phyloP scores from a whole-genome alignment of 2,113 vertebrate genomes.

The Erythrocebus patas region DNA sequence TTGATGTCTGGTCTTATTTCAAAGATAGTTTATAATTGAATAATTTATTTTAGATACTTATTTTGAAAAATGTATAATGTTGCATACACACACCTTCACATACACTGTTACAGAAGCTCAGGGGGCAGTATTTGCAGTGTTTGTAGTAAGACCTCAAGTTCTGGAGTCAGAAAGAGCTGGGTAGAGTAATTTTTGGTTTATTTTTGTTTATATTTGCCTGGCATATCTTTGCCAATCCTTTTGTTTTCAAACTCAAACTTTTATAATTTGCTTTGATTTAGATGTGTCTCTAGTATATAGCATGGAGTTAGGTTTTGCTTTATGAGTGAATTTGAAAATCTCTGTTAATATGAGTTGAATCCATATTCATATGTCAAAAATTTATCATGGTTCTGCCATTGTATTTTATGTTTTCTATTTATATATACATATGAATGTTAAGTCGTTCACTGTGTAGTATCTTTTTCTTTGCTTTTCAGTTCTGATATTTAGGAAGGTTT shows the following conservation, averaged over 20 bases:
- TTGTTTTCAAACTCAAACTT: not conserved
- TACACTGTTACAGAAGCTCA: not conserved
- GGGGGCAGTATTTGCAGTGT: not conserved
- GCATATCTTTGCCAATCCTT: not conserved
- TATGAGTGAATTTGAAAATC: not conserved
- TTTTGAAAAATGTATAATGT: not conserved
- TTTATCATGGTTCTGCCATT: not conserved
- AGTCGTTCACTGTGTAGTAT: not conserved
- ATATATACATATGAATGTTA: not conserved
- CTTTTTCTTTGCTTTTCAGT: constrained; percentile 21
- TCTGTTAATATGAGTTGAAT: not conserved
- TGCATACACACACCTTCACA: not conserved
- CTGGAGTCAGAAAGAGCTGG: not conserved
- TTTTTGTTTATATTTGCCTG: not conserved
- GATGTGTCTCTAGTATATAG: not conserved
- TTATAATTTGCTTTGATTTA: constrained; percentile 5
- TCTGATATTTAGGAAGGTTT: constrained; percentile 37
- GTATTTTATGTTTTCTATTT: not conserved
- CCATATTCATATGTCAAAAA: not conserved
- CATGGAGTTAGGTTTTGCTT: constrained; percentile 14
- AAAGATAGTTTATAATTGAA: not conserved
- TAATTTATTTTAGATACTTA: not conserved
- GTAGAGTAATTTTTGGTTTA: not conserved
- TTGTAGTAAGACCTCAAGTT: not conserved
- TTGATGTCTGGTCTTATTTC: not conserved